Base-by-base conservation (phyloP, 2,113 vertebrate genomes). In the Tursiops truncatus region DNA sequence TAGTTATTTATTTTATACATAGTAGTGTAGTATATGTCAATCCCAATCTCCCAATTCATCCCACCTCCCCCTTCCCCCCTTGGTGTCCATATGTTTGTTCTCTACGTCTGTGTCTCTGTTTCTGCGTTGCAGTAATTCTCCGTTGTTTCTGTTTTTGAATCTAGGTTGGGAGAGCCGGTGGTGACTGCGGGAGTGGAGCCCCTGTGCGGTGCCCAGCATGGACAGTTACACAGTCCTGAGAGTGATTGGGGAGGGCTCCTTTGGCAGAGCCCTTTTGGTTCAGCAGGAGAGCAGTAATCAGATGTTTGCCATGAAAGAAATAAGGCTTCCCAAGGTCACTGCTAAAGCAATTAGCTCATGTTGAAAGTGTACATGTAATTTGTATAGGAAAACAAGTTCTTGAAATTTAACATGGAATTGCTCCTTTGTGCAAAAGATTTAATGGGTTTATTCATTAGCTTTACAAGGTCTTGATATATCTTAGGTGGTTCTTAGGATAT, bases 221-320 rank as follows among this genome's bases (percentile, higher is more conserved):
- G 99, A 99, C 67, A 92, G 96, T 26, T 99, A 99, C 71, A 62
- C 91, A 0, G 33, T 99, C 13, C 96, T 99, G 74, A 98, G 97
- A 83, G 97, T 99, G 41, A 98, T 99, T 5, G 99, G 99, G 7
- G 99, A 99, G 93, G 99, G 99, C 1, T 99, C 99, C 15, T 99
- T 99, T 12, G 99, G 99, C 33, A 98, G 99, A 82, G 99, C 98
- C 68, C 98, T 99, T 71, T 96, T 99, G 63, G 99, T 99, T 47
- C 97, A 94, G 23, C 98, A 98, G 31, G 97, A 97, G 89, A 97
- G 25, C 96, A 98, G 90, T 53, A 90, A 97, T 50, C 97, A 98
- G 36, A 98, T 98, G 31, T 99, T 98, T 86, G 99, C 99, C 67
- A 96, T 99, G 98, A 99, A 99, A 97, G 99, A 99, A 98, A 99